phyloP scores from a whole-genome alignment of 1,140 invertebrate species.

The Oncopeltus fasciatus region DNA sequence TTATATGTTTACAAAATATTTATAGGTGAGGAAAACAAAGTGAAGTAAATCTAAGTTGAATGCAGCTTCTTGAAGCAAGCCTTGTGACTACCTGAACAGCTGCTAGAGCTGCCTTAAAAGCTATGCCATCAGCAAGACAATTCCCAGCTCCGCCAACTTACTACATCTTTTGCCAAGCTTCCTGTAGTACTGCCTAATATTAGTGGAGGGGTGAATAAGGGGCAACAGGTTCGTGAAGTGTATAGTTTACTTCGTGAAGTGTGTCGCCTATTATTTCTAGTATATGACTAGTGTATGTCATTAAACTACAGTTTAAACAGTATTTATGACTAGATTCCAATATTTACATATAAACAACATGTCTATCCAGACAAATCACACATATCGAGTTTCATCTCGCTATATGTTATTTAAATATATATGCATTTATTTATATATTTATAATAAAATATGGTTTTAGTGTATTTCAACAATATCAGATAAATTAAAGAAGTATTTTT shows the following conservation, averaged over 20 bases:
- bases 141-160: background rate
- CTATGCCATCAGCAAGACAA: background rate
- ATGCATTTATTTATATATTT: background rate
- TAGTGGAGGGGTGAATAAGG: constrained; percentile 11
- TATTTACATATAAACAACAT: constrained; percentile 11
- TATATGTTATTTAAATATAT: background rate
- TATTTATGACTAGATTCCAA: background rate
- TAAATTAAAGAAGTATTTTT: too few relatives aligned
- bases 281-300: background rate
- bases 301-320: background rate
- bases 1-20: too few relatives aligned
- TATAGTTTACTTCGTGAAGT: constrained; percentile 3
- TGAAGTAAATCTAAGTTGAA: too few relatives aligned
- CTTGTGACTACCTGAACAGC: too few relatives aligned
- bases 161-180: background rate
- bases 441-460: background rate
- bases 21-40: too few relatives aligned
- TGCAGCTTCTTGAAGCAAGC: too few relatives aligned
- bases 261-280: constrained; percentile 1
- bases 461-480: background rate
- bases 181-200: background rate
- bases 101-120: background rate
- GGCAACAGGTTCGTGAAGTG: constrained; percentile 7
- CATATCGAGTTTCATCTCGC: background rate
- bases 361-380: background rate